Base-by-base conservation (phyloP, 2,888 invertebrate species). In the Ophioninae sp. region DNA sequence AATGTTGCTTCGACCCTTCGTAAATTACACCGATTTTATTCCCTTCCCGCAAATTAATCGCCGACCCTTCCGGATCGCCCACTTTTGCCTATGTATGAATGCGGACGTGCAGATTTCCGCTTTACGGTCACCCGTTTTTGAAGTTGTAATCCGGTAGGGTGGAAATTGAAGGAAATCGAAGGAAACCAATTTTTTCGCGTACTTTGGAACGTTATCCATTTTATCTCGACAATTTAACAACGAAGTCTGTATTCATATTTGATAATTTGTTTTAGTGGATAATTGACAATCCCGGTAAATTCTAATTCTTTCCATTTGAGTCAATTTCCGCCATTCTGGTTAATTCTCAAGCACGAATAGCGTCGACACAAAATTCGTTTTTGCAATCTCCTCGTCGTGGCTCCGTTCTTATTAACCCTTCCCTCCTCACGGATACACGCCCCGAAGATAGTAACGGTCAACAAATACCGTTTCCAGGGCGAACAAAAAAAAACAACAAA, bases 1-100 rank as follows among this genome's bases (percentile, higher is more conserved):
- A 78, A 80, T 50, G 57, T 64, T 23, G 59, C 57, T n/a, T 72
- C 82, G 64, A 83, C 84, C 86, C 84, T 79, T 82, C 73, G 30
- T 30, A 79, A 61, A 81, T 81, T 79, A 68, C 62, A 10, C n/a
- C 62, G 67, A 65, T 69, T 79, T 79, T 76, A 79, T 70, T 64
- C 76, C 39, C 41, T 37, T 1, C 13, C 70, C 74, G 7, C 78
- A 50, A 76, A 84, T 81, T 79, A 79, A 57, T 81, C 79, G 17
- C n/a, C 61, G 57, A 64, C 64, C 41, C 74, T 13, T 39, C 10
- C 23, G 2, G 13, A n/a, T 8, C 56, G 1, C n/a, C n/a, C 23
- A 50, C 13, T 68, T 50, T 68, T 23, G 17, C 17, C 23, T 17
- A 50, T 30, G 50, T 23, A 7, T 0, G n/a, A 17, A 17, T 7